phyloP scores from a whole-genome alignment of 2,113 vertebrate species.

The Tauraco erythrolophus region DNA sequence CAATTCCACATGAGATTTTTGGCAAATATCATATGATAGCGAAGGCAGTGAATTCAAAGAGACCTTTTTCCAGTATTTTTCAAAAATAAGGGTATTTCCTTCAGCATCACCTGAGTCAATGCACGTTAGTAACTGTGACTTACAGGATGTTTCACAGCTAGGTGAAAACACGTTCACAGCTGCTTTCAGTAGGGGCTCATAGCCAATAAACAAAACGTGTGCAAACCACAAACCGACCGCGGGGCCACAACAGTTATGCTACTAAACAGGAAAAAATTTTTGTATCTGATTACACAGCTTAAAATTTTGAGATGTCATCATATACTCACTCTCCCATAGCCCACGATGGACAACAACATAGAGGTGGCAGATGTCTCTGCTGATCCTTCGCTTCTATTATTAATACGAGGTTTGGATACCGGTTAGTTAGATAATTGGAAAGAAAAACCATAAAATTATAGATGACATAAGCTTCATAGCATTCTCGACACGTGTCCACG shows the following conservation, averaged over 20 bases:
- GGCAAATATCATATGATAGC: not conserved
- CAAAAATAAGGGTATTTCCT: not conserved
- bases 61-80: not conserved
- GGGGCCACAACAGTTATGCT: not conserved
- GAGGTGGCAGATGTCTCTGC: slow-evolving; percentile 92
- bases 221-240: not conserved
- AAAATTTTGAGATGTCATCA: not conserved
- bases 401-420: slow-evolving; percentile 92
- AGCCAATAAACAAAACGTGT: not conserved
- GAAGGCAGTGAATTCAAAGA: not conserved
- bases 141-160: not conserved
- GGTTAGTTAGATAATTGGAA: slow-evolving; percentile 93
- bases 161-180: rapidly evolving
- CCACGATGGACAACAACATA: slow-evolving; percentile 96
- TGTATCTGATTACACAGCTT: not conserved
- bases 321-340: slow-evolving; percentile 97
- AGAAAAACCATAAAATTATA: slow-evolving; percentile 99
- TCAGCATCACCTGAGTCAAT: not conserved
- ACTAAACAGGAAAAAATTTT: not conserved
- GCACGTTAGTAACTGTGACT: not conserved
- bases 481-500: slow-evolving; percentile 98
- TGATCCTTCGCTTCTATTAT: slow-evolving; percentile 97
- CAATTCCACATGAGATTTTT: rapidly evolving
- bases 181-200: not conserved
- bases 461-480: slow-evolving; percentile 98